Conservation (phyloP, 2,888 invertebrate genomes). For the Agriopis marginaria region DNA sequence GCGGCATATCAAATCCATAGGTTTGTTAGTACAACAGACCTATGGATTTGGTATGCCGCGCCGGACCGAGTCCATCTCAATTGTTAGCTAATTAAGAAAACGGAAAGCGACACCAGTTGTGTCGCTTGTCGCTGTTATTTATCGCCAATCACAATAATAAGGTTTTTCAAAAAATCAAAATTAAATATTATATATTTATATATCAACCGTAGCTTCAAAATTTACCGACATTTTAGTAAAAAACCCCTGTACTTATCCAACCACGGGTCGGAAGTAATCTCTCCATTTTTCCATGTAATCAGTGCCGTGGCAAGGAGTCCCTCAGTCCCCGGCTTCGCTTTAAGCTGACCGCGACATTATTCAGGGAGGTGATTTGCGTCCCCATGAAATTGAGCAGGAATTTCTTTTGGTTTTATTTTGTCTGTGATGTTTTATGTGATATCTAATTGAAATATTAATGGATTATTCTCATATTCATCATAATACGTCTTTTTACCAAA, state of each 20-base stretch:
- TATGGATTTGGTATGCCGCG: too few relatives aligned
- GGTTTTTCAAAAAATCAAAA: neutral
- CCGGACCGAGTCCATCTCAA: too few relatives aligned
- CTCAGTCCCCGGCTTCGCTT: constrained; percentile 11
- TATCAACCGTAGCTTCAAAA: constrained; percentile 2
- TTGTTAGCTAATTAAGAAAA: too few relatives aligned
- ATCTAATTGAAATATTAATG: neutral
- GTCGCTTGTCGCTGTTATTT: too few relatives aligned
- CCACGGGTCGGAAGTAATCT: constrained; percentile 14
- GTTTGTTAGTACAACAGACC: too few relatives aligned
- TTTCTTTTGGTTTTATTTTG: constrained; percentile 4
- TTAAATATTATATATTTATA: neutral
- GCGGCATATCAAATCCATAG: too few relatives aligned
- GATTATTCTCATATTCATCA: too few relatives aligned
- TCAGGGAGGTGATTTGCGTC: constrained; percentile 19
- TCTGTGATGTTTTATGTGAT: neutral
- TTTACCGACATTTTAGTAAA: constrained; percentile 4
- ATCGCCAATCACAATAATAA: neutral
- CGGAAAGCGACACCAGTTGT: too few relatives aligned
- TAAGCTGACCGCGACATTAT: constrained; percentile 22
- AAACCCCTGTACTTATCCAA: constrained; percentile 4
- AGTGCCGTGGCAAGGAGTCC: constrained; percentile 13
- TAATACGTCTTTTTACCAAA: too few relatives aligned
- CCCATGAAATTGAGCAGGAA: constrained; percentile 13
- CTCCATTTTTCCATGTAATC: constrained; percentile 18